These are phyloP conservation scores for Dryocosmus kuriphilus DNA, from an alignment of 2,888 invertebrate genomes.

Conservation along the genomic window DNA sequence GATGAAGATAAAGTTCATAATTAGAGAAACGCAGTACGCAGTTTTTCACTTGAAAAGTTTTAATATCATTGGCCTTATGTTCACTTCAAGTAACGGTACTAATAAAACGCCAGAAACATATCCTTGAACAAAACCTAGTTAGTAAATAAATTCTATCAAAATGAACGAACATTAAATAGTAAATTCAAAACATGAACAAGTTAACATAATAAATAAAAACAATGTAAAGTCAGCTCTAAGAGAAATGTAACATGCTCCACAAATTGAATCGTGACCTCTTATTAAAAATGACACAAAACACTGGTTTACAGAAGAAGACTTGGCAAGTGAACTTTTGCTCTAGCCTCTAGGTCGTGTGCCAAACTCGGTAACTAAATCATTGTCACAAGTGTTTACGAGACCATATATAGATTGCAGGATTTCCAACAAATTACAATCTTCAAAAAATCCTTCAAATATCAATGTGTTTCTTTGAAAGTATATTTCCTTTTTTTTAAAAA, in stretches of 20 bases:
- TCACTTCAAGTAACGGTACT: background rate
- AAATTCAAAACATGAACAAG: background rate
- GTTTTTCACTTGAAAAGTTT: background rate
- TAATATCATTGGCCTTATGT: no score
- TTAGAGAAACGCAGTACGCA: background rate
- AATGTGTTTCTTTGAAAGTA: background rate
- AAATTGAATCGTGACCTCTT: conserved; percentile 29
- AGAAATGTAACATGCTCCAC: background rate
- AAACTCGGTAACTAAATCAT: conserved; percentile 9
- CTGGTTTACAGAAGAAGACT: conserved; percentile 16
- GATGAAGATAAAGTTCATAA: background rate
- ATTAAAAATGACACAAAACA: background rate
- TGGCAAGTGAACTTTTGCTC: conserved; percentile 15
- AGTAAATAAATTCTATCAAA: no score
- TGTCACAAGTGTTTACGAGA: background rate
- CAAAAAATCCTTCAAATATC: background rate
- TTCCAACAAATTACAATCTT: background rate
- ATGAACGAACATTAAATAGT: background rate
- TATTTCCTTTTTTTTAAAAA: background rate
- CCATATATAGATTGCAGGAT: background rate
- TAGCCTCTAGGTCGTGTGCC: conserved; percentile 1
- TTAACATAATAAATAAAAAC: no score
- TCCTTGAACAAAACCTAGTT: no score
- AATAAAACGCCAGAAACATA: background rate
- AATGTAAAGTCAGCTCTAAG: background rate